Evolutionary conservation across 23 tunicate genomes (phyloP).

Genomic region (Ciona savignyi): DNA sequence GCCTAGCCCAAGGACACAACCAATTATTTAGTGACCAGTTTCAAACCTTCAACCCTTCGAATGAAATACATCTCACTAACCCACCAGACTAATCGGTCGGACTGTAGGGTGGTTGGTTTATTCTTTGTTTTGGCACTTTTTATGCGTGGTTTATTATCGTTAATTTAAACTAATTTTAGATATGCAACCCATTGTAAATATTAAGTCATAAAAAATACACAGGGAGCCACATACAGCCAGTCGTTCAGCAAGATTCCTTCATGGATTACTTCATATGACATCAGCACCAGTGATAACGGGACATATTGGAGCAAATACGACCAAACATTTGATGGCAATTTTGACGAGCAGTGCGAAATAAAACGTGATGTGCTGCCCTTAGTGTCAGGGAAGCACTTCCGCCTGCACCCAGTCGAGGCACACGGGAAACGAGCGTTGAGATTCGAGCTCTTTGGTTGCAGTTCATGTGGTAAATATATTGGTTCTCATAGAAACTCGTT

Average conservation of each 20-base stretch:
- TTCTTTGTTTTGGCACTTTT: no score
- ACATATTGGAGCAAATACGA: conserved; percentile 8
- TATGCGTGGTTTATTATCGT: no score
- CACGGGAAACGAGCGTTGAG: conserved; percentile 18
- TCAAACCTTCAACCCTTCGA: no score
- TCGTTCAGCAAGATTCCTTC: not conserved
- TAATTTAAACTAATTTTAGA: no score
- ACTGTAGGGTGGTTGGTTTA: no score
- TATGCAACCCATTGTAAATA: no score
- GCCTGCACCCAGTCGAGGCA: conserved; percentile 13
- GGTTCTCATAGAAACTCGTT: not conserved
- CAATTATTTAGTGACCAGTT: no score
- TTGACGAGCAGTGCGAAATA: conserved; percentile 3
- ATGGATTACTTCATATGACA: conserved; percentile 14
- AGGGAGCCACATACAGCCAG: no score
- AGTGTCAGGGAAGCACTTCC: conserved; percentile 10
- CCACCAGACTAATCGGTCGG: no score
- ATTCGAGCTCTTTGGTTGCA: conserved; percentile 24
- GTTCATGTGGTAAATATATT: conserved; percentile 20
- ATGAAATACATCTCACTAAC: no score
- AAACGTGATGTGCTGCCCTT: conserved; percentile 1
- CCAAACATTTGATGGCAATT: conserved; percentile 5
- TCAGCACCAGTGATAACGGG: conserved; percentile 9
- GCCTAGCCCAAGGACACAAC: no score
- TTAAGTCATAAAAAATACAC: no score